These are phyloP conservation scores for Chauna torquata DNA, from an alignment of 2,113 vertebrate species.

Conservation along the genomic window DNA sequence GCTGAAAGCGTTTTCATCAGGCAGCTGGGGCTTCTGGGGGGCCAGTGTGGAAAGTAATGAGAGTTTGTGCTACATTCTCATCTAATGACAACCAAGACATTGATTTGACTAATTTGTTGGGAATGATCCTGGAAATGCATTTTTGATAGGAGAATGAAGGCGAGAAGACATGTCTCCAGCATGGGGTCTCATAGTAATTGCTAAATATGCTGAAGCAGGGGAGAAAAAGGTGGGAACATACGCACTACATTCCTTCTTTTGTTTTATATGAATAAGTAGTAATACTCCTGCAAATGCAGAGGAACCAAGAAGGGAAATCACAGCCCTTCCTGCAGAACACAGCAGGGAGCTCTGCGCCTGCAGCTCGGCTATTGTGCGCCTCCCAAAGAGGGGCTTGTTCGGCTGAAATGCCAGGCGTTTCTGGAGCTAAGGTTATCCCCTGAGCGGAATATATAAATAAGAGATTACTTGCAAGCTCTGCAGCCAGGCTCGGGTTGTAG, in stretches of 20 bases:
- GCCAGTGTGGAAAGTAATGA: not conserved
- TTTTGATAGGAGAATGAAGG: not conserved
- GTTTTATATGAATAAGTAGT: not conserved
- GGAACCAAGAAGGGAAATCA: not conserved
- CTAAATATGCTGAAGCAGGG: not conserved
- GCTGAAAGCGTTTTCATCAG: not conserved
- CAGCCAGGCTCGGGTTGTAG: slow-evolving; percentile 20
- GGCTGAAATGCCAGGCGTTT: not conserved
- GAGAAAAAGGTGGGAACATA: not conserved
- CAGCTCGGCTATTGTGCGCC: not conserved
- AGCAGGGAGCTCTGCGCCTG: not conserved
- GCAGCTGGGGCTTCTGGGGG: not conserved
- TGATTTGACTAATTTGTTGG: not conserved
- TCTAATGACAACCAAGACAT: not conserved
- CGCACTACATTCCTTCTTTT: not conserved
- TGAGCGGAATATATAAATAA: slow-evolving; percentile 30
- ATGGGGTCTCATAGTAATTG: not conserved
- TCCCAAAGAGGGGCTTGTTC: not conserved
- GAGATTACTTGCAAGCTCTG: not conserved
- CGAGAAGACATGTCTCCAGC: not conserved
- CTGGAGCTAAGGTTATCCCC: slow-evolving; percentile 20
- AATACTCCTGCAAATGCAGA: not conserved
- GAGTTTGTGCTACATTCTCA: not conserved
- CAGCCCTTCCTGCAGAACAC: not conserved
- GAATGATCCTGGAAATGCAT: not conserved